Conservation (phyloP, 2,888 invertebrate species). For the Parnassius orleans region DNA sequence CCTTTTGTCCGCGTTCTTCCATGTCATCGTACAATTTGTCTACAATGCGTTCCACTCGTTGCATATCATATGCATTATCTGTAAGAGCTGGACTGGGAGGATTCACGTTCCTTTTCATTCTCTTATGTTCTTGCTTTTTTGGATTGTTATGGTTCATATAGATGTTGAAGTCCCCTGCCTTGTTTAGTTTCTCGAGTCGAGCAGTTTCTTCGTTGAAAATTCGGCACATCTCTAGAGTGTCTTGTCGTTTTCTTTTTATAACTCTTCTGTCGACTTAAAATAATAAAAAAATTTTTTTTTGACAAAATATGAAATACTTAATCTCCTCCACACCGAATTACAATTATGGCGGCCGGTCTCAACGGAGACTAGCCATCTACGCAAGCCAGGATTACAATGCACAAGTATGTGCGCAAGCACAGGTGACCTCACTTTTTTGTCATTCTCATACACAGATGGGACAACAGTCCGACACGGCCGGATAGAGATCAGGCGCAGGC, state of each 20-base stretch:
- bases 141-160: slow-evolving; percentile 9
- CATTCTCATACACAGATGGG: too few species aligned
- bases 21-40: slow-evolving; percentile 64
- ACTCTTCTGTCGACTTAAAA: slow-evolving; percentile 56
- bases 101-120: slow-evolving; percentile 39
- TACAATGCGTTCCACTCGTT: slow-evolving; percentile 56
- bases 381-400: too few species aligned
- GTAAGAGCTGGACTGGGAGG: slow-evolving; percentile 37
- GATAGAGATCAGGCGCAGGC: too few species aligned
- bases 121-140: slow-evolving; percentile 13
- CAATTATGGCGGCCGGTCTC: too few species aligned
- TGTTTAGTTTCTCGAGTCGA: slow-evolving; percentile 28
- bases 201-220: slow-evolving; percentile 57
- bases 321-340: too few species aligned
- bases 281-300: not conserved
- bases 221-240: slow-evolving; percentile 65
- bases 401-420: too few species aligned
- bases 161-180: slow-evolving; percentile 21
- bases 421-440: too few species aligned
- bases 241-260: slow-evolving; percentile 60
- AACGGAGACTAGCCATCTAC: too few species aligned
- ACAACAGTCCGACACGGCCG: too few species aligned
- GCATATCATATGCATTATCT: slow-evolving; percentile 40
- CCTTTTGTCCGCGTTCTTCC: slow-evolving; percentile 39
- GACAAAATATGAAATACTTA: too few species aligned